Evolutionary conservation across 2,113 vertebrate species (phyloP).

Genomic region (Rhipidura dahli): DNA sequence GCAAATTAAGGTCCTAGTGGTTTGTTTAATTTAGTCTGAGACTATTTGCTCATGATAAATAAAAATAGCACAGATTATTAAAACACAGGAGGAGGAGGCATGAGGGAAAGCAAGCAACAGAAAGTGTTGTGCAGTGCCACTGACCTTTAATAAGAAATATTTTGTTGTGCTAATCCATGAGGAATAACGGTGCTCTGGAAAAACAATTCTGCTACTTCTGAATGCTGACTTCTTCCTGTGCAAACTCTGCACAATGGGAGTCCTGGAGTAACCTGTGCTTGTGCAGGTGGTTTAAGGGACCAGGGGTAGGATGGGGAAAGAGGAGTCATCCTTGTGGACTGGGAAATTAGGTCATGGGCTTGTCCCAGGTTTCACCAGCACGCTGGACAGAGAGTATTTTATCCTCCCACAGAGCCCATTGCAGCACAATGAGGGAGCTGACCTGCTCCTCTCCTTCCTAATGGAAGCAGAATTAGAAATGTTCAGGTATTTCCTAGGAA

Average conservation of each 20-base stretch:
- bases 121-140: neutral
- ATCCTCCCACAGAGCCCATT: neutral
- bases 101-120: neutral
- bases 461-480: neutral
- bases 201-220: neutral
- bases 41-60: neutral
- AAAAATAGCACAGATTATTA: conserved; percentile 37
- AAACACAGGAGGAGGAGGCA: neutral
- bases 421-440: rapidly evolving
- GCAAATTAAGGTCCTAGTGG: neutral
- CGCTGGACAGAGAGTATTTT: neutral
- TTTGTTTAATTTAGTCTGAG: conserved; percentile 28
- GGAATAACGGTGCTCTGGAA: neutral
- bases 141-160: neutral
- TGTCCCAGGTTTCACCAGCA: neutral
- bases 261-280: neutral
- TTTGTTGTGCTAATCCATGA: neutral
- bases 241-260: neutral
- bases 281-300: neutral
- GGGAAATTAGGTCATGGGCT: neutral
- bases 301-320: neutral
- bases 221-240: neutral
- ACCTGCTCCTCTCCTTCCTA: neutral
- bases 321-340: neutral
- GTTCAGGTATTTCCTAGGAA: neutral